Evolutionary conservation across 2,113 vertebrate genomes (phyloP).

Genomic region (Pongo abelii): DNA sequence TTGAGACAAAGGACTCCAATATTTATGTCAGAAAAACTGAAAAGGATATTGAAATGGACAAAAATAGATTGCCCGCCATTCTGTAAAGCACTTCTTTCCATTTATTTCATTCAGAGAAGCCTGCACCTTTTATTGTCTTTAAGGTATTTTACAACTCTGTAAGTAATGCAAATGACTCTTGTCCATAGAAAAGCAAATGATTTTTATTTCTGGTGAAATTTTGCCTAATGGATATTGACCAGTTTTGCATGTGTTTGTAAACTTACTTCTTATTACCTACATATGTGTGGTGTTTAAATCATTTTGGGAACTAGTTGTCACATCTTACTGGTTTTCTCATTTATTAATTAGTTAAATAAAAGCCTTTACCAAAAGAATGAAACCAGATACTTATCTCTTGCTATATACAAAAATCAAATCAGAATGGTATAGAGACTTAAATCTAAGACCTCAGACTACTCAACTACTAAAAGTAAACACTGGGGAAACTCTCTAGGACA

Average conservation of each 20-base stretch:
- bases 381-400: too few species aligned
- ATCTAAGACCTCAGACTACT: too few species aligned
- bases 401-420: too few species aligned
- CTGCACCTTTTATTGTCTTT: background rate
- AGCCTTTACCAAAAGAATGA: background rate
- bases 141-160: background rate
- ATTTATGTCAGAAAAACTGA: background rate
- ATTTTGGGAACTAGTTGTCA: background rate
- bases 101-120: background rate
- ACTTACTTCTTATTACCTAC: background rate
- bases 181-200: background rate
- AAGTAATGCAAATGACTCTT: constrained; percentile 29
- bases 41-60: constrained; percentile 15
- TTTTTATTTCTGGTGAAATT: background rate
- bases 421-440: too few species aligned
- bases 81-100: background rate
- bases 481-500: too few species aligned
- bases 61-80: background rate
- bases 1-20: background rate
- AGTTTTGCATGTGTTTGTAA: background rate
- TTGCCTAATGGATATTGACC: background rate
- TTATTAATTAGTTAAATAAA: constrained; percentile 49
- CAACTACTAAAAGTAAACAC: too few species aligned
- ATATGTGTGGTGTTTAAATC: background rate
- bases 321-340: background rate